Conservation (phyloP, 2,113 vertebrate genomes). For the Labeo catla region DNA sequence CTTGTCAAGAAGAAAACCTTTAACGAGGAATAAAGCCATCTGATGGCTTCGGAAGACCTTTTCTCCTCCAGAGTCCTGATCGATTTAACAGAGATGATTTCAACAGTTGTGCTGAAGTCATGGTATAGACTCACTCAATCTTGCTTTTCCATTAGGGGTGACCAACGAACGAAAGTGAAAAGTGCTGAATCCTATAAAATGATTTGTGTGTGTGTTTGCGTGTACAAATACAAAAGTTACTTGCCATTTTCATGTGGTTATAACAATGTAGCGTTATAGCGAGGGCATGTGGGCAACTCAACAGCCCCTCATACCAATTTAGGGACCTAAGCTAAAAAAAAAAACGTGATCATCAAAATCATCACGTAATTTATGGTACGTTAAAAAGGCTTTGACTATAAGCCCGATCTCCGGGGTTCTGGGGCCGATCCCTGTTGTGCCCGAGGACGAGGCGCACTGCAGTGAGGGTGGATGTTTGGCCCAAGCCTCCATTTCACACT, state of each 20-base stretch:
- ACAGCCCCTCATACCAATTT: too few species aligned
- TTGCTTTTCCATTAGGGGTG: not conserved
- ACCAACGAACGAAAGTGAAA: not conserved
- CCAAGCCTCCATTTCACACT: too few species aligned
- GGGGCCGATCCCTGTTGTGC: too few species aligned
- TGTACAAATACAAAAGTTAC: not conserved
- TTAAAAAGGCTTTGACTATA: too few species aligned
- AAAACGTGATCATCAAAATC: too few species aligned
- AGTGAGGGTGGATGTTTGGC: too few species aligned
- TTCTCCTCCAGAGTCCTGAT: not conserved
- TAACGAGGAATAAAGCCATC: conserved; percentile 21
- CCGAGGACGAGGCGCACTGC: too few species aligned
- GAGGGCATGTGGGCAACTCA: too few species aligned
- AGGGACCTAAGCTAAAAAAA: too few species aligned
- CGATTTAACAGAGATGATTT: conserved; percentile 44
- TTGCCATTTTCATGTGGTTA: not conserved
- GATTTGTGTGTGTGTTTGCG: not conserved
- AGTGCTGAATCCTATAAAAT: not conserved
- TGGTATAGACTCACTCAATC: not conserved
- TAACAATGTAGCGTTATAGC: too few species aligned
- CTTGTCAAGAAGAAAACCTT: conserved; percentile 19
- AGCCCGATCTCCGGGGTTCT: too few species aligned
- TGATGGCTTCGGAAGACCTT: not conserved
- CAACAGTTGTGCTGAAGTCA: conserved; percentile 31
- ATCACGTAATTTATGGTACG: too few species aligned